These are phyloP conservation scores for Synanthedon tipuliformis DNA, from an alignment of 2,888 invertebrate species.

Conservation along the genomic window DNA sequence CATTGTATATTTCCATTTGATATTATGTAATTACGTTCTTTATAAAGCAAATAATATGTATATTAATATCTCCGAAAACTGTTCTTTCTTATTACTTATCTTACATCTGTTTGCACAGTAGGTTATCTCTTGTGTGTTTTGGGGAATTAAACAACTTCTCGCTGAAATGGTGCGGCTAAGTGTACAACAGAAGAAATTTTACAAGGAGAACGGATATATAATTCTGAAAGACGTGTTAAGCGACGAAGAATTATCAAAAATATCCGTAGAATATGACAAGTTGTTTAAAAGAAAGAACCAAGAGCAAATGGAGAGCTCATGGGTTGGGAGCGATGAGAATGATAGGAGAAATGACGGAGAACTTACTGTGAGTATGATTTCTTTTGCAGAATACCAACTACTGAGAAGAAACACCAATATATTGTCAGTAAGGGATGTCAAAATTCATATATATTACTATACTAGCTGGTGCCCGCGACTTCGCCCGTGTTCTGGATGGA, in stretches of 20 bases:
- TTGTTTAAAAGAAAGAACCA: constrained; percentile 61
- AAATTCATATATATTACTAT: too few relatives aligned
- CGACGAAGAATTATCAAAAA: constrained; percentile 44
- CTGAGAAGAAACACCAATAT: too few relatives aligned
- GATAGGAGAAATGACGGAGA: constrained; percentile 26
- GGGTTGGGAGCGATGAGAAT: constrained; percentile 58
- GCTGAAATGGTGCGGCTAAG: constrained; percentile 15
- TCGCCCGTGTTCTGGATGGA: too few relatives aligned
- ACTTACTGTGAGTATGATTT: constrained; percentile 25
- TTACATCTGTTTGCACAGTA: too few relatives aligned
- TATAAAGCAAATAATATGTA: too few relatives aligned
- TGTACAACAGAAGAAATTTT: constrained; percentile 54
- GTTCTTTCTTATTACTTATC: too few relatives aligned
- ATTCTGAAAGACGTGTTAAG: constrained; percentile 53
- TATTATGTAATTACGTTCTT: too few relatives aligned
- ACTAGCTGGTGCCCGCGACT: too few relatives aligned
- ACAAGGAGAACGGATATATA: constrained; percentile 65
- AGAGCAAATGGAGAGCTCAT: constrained; percentile 63
- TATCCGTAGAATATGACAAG: constrained; percentile 59
- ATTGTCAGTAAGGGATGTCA: too few relatives aligned
- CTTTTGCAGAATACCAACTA: background rate
- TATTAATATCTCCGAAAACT: too few relatives aligned
- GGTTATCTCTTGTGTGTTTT: too few relatives aligned
- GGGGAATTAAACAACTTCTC: background rate
- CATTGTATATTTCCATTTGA: too few relatives aligned